These are phyloP conservation scores for Nomada flava DNA, from an alignment of 2,888 invertebrate species.

Conservation along the genomic window DNA sequence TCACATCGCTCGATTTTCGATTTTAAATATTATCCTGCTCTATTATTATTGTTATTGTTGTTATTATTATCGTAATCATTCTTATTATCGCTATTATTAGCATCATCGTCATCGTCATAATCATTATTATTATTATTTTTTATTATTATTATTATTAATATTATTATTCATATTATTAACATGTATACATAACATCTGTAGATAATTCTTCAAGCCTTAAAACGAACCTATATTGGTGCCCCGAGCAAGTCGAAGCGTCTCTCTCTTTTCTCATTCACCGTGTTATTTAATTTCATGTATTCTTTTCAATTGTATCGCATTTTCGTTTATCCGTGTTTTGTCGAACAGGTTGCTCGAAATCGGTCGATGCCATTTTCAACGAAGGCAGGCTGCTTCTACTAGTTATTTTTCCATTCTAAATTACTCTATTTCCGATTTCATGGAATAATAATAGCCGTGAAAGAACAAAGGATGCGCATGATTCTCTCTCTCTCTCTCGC, in stretches of 20 bases:
- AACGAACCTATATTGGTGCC: conserved; percentile 71
- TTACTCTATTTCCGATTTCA: conserved; percentile 2
- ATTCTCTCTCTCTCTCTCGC: background rate
- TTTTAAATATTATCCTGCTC: conserved; percentile 19
- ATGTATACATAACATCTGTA: conserved; percentile 81
- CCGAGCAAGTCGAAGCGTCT: conserved; percentile 33
- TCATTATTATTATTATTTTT: conserved; percentile 48
- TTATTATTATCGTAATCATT: conserved; percentile 54
- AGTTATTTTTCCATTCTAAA: background rate
- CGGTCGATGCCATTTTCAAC: conserved; percentile 53
- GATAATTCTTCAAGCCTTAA: conserved; percentile 80
- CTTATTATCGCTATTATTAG: conserved; percentile 58
- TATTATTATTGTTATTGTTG: conserved; percentile 40
- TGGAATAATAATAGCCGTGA: conserved; percentile 32
- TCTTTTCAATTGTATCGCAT: background rate
- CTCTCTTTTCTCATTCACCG: conserved; percentile 34
- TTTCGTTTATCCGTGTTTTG: conserved; percentile 25
- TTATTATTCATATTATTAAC: conserved; percentile 79
- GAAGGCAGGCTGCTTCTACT: conserved; percentile 59
- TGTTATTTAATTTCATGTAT: conserved; percentile 19
- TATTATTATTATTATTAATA: conserved; percentile 69
- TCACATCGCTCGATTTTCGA: conserved; percentile 9
- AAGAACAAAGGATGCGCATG: conserved; percentile 49
- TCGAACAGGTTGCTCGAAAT: conserved; percentile 52
- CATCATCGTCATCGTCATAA: conserved; percentile 63